Evolutionary conservation across 1,140 invertebrate species (phyloP).

Genomic region (Apis laboriosa): DNA sequence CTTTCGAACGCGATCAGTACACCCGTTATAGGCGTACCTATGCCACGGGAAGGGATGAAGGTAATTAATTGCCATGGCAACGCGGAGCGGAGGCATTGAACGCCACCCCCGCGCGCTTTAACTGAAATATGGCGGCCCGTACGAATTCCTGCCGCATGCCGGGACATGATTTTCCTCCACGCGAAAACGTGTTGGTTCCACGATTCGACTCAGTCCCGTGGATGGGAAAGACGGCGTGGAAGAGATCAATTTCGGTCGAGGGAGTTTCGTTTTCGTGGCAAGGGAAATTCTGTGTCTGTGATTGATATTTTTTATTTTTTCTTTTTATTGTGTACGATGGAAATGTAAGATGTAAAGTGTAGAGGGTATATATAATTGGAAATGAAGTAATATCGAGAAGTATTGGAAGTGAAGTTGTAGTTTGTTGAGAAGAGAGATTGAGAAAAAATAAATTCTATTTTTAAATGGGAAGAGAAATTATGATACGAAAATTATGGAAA

Average conservation of each 20-base stretch:
- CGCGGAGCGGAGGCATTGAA: conserved; percentile 77
- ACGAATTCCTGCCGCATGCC: conserved; percentile 69
- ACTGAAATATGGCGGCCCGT: conserved; percentile 78
- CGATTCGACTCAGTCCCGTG: conserved; percentile 4
- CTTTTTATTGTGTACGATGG: too few relatives aligned
- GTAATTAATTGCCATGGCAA: conserved; percentile 82
- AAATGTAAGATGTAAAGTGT: too few relatives aligned
- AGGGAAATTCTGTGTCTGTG: too few relatives aligned
- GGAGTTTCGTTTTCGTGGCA: too few relatives aligned
- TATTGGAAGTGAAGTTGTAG: too few relatives aligned
- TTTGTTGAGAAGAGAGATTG: too few relatives aligned
- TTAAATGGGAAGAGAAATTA: too few relatives aligned
- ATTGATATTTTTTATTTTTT: too few relatives aligned
- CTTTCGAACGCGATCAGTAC: conserved; percentile 65
- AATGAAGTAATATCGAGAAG: too few relatives aligned
- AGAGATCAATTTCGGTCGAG: background rate
- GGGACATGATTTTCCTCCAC: conserved; percentile 59
- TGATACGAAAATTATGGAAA: too few relatives aligned
- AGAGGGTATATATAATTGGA: too few relatives aligned
- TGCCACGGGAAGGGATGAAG: conserved; percentile 77
- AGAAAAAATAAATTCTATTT: too few relatives aligned
- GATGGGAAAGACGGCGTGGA: conserved; percentile 11
- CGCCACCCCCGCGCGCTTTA: conserved; percentile 76
- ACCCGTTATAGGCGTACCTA: conserved; percentile 77
- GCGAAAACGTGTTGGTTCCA: conserved; percentile 59